Evolutionary conservation across 2,797 vertebrate genomes (phyloP), one percentile per base, ranked within the genome.

Genomic region (Numenius phaeopus): DNA sequence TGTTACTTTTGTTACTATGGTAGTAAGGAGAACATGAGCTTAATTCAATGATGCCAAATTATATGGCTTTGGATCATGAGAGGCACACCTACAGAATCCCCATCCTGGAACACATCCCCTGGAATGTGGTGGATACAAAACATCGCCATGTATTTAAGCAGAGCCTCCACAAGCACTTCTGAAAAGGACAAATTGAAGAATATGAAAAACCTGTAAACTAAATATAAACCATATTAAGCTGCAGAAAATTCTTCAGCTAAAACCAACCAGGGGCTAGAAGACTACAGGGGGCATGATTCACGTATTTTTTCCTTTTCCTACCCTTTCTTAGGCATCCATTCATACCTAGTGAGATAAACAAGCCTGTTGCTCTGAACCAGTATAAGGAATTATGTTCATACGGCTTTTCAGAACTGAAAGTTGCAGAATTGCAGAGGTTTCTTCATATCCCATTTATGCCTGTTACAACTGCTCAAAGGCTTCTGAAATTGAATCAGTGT

Each of bases 121-220:
- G 54, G 11, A 55, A 71, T 10, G 11, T 9, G 27, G 7, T 54
- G 22, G 47, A 65, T 83, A 69, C n/a, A 52, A 72, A 34, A 30
- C 27, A 22, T 7, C 6, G 2, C 11, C 40, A 19, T 0, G 0
- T 50, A 7, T 69, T 83, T 50, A 76, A 47, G 16, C 2, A 8
- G 22, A 79, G 23, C 7, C 23, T 79, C 76, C 27, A 71, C 22
- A 75, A 75, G 27, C 6, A 17, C 7, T 42, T 39, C 30, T 59
- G 19, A n/a, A 80, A 59, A 88, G 5, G 8, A 55, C 17, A 39
- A 71, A 62, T 1, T 42, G 32, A 77, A 39, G 34, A 40, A 58
- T 66, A 62, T 26, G 30, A 52, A 81, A 66, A 58, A 62, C 5
- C 5, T n/a, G 3, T 23, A 23, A 19, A 21, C 3, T 54, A 70